These are phyloP conservation scores for Nixonia krombeini DNA, from an alignment of 1,140 invertebrate genomes.

Conservation along the genomic window DNA sequence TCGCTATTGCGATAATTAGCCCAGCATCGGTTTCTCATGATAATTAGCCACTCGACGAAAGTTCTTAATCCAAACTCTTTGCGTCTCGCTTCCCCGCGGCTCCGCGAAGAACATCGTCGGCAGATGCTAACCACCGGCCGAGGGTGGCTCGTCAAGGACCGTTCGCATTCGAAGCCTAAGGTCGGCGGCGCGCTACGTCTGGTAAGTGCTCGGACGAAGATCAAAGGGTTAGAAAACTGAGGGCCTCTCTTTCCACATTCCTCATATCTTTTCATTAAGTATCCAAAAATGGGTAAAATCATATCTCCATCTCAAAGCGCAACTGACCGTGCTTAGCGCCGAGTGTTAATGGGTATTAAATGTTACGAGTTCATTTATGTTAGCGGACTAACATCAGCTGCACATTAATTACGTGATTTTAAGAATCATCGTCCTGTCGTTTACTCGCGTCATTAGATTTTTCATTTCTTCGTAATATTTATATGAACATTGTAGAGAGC, in stretches of 20 bases:
- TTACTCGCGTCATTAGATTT: no score
- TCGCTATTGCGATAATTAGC: slow-evolving; percentile 48
- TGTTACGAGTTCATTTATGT: no score
- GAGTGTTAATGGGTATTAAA: no score
- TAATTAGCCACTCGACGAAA: slow-evolving; percentile 51
- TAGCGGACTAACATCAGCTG: no score
- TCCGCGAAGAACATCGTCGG: slow-evolving; percentile 39
- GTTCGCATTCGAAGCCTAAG: slow-evolving; percentile 41
- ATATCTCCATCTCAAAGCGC: slow-evolving; percentile 7
- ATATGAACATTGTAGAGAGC: no score
- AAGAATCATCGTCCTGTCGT: no score
- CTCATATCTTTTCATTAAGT: slow-evolving; percentile 38
- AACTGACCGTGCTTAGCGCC: not conserved
- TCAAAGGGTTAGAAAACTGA: slow-evolving; percentile 57
- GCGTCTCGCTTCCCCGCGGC: slow-evolving; percentile 32
- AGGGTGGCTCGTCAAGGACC: slow-evolving; percentile 43
- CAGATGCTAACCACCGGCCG: slow-evolving; percentile 43
- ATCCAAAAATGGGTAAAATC: slow-evolving; percentile 40
- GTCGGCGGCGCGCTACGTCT: slow-evolving; percentile 23
- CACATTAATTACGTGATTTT: no score
- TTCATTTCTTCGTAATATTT: no score
- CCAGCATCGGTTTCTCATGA: slow-evolving; percentile 49
- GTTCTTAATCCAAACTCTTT: slow-evolving; percentile 46
- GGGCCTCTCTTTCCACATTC: slow-evolving; percentile 33
- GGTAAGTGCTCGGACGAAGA: slow-evolving; percentile 54